These are phyloP conservation scores for Pantherophis alleghaniensis DNA, from an alignment of 2,797 vertebrate genomes.

Conservation along the genomic window DNA sequence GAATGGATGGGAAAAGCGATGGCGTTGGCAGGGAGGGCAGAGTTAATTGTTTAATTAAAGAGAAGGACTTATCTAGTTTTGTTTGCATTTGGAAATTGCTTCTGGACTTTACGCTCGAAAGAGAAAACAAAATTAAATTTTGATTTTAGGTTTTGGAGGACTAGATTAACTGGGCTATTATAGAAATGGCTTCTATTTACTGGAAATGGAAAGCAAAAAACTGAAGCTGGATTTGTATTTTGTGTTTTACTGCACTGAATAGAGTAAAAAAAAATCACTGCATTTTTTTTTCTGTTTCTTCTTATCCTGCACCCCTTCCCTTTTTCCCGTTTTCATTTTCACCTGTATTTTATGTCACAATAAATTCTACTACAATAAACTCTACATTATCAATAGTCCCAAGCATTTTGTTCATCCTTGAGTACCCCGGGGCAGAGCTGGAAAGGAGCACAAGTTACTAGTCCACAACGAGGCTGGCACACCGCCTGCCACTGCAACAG, in stretches of 20 bases:
- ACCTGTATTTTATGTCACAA: not conserved
- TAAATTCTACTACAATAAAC: not conserved
- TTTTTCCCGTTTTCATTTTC: not conserved
- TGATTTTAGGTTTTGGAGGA: not conserved
- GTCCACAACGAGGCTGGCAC: not conserved
- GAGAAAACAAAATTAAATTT: not conserved
- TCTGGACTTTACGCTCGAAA: not conserved
- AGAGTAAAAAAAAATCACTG: not conserved
- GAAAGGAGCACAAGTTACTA: not conserved
- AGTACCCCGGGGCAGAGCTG: not conserved
- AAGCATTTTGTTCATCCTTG: not conserved
- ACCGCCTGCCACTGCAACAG: not conserved
- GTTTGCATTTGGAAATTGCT: not conserved
- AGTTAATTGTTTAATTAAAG: not conserved
- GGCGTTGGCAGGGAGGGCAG: not conserved
- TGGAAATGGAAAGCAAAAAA: not conserved
- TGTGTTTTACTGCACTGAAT: not conserved
- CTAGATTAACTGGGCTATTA: not conserved
- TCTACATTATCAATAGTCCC: not conserved
- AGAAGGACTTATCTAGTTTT: not conserved
- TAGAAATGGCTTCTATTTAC: not conserved
- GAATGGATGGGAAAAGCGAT: not conserved
- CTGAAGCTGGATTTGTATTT: not conserved
- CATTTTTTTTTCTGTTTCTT: not conserved
- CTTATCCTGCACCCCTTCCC: not conserved